These are phyloP conservation scores for Dioctria linearis DNA, from an alignment of 2,888 invertebrate genomes.

Conservation along the genomic window DNA sequence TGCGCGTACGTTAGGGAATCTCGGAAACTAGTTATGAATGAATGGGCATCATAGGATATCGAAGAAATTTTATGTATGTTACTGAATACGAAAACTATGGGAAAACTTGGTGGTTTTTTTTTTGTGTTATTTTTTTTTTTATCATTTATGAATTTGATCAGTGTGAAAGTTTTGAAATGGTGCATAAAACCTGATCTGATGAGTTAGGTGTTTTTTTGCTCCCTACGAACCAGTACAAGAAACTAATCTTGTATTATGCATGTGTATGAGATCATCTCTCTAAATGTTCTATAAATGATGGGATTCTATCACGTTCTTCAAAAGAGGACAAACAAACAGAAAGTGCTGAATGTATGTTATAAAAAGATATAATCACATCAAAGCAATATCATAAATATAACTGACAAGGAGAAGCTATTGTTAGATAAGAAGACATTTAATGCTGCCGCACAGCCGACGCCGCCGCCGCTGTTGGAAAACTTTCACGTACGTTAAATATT, in stretches of 20 bases:
- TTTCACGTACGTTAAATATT: conserved; percentile 29
- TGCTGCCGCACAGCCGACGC: too few species aligned
- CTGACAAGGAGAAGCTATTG: conserved; percentile 37
- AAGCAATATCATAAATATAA: conserved; percentile 47
- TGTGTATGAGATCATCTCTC: conserved; percentile 28
- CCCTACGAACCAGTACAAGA: background rate
- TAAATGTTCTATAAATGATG: conserved; percentile 5
- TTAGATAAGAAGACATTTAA: conserved; percentile 21
- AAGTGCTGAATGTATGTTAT: background rate
- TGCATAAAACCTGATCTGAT: conserved; percentile 3
- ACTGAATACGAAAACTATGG: background rate
- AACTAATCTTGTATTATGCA: background rate
- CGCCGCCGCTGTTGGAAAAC: background rate
- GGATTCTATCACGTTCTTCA: conserved; percentile 42
- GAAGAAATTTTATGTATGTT: conserved; percentile 29
- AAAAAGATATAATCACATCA: conserved; percentile 40
- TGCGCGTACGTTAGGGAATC: conserved; percentile 32
- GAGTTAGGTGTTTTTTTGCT: background rate
- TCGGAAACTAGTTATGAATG: conserved; percentile 48
- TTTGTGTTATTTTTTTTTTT: background rate
- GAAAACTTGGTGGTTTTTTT: background rate
- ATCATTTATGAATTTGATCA: background rate
- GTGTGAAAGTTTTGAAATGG: conserved; percentile 20
- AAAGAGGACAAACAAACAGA: conserved; percentile 31
- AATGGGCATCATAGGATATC: conserved; percentile 11